A percentile compares a stretch with the other conserved stretches of the same genome.
phyloP scores from a whole-genome alignment of 1,140 invertebrate genomes.

The Eueides isabella region DNA sequence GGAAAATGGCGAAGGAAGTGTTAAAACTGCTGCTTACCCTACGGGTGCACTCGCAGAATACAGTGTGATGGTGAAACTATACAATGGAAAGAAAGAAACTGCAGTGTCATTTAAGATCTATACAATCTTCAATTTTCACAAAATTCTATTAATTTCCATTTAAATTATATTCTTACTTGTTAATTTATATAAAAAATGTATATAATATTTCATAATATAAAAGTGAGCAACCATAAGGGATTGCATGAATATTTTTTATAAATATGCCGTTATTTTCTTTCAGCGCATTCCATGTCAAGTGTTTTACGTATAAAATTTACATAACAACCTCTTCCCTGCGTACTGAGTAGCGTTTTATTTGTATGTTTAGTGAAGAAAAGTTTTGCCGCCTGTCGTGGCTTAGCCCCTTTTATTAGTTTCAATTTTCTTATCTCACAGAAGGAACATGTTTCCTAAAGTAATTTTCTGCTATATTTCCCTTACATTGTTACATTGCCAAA shows the following conservation, averaged over 20 bases:
- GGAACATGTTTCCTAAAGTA: neutral
- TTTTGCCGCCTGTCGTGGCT: conserved; percentile 16
- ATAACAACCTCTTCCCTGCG: conserved; percentile 42
- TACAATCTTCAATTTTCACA: no score
- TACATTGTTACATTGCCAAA: neutral
- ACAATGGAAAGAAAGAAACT: no score
- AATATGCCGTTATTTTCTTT: conserved; percentile 65
- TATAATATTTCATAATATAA: neutral
- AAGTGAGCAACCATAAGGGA: conserved; percentile 3
- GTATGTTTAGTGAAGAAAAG: conserved; percentile 20
- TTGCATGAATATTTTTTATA: conserved; percentile 56
- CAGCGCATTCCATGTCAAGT: conserved; percentile 53
- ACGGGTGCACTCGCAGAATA: no score
- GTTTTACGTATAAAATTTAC: conserved; percentile 51
- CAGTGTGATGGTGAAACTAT: no score
- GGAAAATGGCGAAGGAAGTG: no score
- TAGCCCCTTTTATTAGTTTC: conserved; percentile 43
- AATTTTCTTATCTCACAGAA: conserved; percentile 31
- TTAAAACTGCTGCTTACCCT: neutral
- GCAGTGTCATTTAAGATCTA: no score
- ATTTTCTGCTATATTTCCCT: conserved; percentile 3
- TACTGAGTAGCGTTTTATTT: conserved; percentile 19
- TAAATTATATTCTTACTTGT: no score
- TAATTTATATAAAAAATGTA: no score
- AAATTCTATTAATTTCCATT: no score